phyloP scores from a whole-genome alignment of 1,140 invertebrate species.

The Periplaneta americana region DNA sequence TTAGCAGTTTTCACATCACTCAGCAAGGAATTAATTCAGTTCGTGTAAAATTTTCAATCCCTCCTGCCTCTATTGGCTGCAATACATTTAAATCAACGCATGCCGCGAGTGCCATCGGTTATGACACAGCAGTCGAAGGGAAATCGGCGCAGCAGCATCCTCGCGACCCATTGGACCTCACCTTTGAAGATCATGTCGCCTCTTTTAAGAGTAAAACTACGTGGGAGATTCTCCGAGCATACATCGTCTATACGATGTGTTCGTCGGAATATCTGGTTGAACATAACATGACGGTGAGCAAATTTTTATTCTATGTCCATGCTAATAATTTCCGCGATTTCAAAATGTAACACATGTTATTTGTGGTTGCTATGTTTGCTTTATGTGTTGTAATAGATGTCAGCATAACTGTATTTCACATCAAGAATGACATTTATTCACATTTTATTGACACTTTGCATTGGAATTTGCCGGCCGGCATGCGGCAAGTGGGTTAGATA shows the following conservation, averaged over 20 bases:
- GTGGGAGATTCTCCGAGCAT: constrained; percentile 84
- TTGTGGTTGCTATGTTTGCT: too few relatives aligned
- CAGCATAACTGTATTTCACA: too few relatives aligned
- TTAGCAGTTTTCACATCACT: neutral
- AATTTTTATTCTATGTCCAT: neutral
- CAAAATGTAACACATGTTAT: too few relatives aligned
- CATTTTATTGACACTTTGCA: too few relatives aligned
- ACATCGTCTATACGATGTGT: constrained; percentile 91
- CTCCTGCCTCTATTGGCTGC: neutral
- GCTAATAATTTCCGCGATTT: too few relatives aligned
- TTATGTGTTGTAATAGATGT: too few relatives aligned
- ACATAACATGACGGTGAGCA: constrained; percentile 87
- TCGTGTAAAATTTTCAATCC: neutral
- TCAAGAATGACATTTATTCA: too few relatives aligned
- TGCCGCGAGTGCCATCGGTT: constrained; percentile 18
- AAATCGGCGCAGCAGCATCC: constrained; percentile 13
- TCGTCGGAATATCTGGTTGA: constrained; percentile 85
- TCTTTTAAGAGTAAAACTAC: constrained; percentile 94
- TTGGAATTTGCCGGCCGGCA: too few relatives aligned
- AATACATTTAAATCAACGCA: constrained; percentile 14
- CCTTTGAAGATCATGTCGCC: constrained; percentile 74
- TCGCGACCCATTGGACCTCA: constrained; percentile 76
- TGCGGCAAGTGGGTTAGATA: too few relatives aligned
- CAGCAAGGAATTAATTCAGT: neutral
- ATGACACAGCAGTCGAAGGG: constrained; percentile 2